Evolutionary conservation across 1,140 invertebrate genomes (phyloP).

Genomic region (Diachasmimorpha longicaudata): DNA sequence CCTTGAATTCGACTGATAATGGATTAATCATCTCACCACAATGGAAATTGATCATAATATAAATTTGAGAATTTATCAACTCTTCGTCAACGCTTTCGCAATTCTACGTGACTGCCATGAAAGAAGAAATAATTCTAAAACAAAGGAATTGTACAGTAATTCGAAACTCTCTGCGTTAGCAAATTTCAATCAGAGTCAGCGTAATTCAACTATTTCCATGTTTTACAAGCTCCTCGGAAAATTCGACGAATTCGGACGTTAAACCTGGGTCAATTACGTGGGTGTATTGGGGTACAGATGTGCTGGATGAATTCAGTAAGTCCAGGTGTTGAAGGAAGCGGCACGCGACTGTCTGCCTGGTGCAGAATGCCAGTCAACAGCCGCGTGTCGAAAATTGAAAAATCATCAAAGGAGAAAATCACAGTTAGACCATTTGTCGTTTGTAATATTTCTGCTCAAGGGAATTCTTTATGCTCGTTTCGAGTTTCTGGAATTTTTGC

Average conservation of each 20-base stretch:
- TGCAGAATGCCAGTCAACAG: neutral
- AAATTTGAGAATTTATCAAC: neutral
- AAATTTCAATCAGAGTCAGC: neutral
- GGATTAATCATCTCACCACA: too few relatives aligned
- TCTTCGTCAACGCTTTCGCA: neutral
- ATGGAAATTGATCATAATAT: neutral
- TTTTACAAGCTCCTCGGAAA: neutral
- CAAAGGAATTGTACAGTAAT: neutral
- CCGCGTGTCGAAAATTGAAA: neutral
- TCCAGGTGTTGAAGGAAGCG: slow-evolving; percentile 2
- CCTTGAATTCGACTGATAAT: too few relatives aligned
- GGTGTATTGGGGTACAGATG: slow-evolving; percentile 2
- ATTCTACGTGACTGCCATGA: neutral
- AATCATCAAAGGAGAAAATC: neutral
- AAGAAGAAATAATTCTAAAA: neutral
- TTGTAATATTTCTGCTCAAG: neutral
- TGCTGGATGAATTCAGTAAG: neutral
- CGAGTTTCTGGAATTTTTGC: too few relatives aligned
- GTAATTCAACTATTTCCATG: neutral
- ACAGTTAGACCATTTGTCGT: neutral
- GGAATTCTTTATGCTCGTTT: neutral
- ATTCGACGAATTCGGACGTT: neutral
- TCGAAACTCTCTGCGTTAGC: neutral
- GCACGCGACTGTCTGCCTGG: neutral
- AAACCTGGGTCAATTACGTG: neutral